Evolutionary conservation across 92 coral and sea anemone species (phyloP), one percentile per base, ranked within the genome.

Genomic region (Parazoanthus swiftii): DNA sequence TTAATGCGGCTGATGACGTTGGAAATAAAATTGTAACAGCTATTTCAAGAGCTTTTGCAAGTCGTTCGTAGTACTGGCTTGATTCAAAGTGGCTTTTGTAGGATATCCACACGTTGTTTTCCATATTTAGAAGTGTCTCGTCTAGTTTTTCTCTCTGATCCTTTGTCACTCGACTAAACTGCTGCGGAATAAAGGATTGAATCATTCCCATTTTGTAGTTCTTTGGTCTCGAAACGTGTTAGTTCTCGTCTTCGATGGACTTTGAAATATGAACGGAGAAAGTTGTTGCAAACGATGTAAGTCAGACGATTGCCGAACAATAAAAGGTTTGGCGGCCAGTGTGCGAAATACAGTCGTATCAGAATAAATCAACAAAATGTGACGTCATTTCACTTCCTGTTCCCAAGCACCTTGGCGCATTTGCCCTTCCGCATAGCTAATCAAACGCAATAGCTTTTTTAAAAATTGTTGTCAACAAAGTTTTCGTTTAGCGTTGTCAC

Each of bases 1-100:
- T n/a, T n/a, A n/a, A n/a, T n/a, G n/a, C n/a, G n/a, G n/a, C n/a
- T n/a, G n/a, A n/a, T 33, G 90, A 88, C 8, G 90, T 39, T 2
- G 90, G 90, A 42, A 76, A 63, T 8, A 72, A n/a, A 10, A 70
- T 25, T 26, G 86, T 88, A 1, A 71, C 65, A 50, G 76, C 72
- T 18, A 73, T 44, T 36, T 88, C 86, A 16, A 88, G 46, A 42
- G 86, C 43, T 81, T 72, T 66, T 44, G 90, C 90, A 38, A 68
- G 51, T 14, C 35, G 74, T 14, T 73, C 86, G 70, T 80, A 81
- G 43, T 81, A 88, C 66, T 50, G 70, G 86, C 90, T 88, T 48
- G 86, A 88, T 80, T 21, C 80, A 38, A 88, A 88, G 33, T 88
- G 90, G 44, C 86, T 70, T 88, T 81, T 88, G 81, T 46, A 88